These are phyloP conservation scores for Drosophila ohnishii DNA, from an alignment of 1,140 invertebrate genomes.

Conservation along the genomic window DNA sequence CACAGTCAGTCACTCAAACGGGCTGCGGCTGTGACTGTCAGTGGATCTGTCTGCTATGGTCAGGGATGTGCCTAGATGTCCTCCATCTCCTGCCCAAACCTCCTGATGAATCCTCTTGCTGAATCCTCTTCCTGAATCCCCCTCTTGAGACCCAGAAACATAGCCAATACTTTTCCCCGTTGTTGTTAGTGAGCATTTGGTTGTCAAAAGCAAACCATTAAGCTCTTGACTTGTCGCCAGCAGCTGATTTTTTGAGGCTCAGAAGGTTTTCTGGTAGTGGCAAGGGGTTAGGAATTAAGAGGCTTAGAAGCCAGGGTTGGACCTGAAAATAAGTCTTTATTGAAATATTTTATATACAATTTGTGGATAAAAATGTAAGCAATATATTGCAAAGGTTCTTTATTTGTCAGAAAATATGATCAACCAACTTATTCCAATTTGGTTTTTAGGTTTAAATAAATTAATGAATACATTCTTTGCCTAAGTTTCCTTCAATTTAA, in stretches of 20 bases:
- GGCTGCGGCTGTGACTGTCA: slow-evolving; percentile 58
- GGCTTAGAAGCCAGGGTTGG: background rate
- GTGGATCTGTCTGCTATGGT: slow-evolving; percentile 43
- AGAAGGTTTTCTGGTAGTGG: background rate
- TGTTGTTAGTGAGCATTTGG: slow-evolving; percentile 37
- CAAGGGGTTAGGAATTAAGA: background rate
- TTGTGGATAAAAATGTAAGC: too few species aligned
- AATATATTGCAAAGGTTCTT: too few species aligned
- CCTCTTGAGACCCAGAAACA: background rate
- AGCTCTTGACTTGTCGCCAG: slow-evolving; percentile 57
- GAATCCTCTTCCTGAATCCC: background rate
- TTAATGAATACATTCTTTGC: too few species aligned
- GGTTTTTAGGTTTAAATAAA: too few species aligned
- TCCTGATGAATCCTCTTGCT: background rate
- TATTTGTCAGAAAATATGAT: too few species aligned
- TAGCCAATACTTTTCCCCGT: slow-evolving; percentile 13
- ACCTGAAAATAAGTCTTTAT: background rate
- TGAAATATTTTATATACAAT: background rate
- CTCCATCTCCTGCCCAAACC: background rate
- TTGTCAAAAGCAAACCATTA: slow-evolving; percentile 62
- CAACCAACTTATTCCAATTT: too few species aligned
- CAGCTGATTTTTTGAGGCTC: slow-evolving; percentile 33
- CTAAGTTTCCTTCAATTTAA: too few species aligned
- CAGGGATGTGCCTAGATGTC: slow-evolving; percentile 2
- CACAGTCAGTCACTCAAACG: slow-evolving; percentile 74